These are phyloP conservation scores for Chrysocyon brachyurus DNA, from an alignment of 2,797 vertebrate species.

Conservation along the genomic window DNA sequence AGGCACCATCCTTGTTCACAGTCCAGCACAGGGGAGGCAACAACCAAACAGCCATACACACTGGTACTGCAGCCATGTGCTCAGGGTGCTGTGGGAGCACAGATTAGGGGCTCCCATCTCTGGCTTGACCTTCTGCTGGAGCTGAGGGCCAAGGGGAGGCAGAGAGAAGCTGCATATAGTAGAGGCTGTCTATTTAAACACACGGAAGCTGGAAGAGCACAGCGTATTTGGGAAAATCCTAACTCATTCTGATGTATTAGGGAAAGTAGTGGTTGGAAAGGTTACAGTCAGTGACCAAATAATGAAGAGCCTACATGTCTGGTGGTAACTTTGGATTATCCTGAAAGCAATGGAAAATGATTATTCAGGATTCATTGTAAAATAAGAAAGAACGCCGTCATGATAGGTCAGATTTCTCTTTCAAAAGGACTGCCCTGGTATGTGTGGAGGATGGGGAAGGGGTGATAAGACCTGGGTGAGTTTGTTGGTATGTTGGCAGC, in stretches of 20 bases:
- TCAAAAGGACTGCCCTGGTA: neutral
- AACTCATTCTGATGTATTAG: neutral
- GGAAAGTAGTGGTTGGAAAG: neutral
- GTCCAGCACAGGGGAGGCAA: neutral
- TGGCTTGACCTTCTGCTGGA: neutral
- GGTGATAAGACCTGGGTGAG: neutral
- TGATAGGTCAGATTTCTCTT: neutral
- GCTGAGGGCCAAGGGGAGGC: neutral
- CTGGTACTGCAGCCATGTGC: neutral
- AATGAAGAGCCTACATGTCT: neutral
- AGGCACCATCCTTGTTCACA: neutral
- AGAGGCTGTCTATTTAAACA: neutral
- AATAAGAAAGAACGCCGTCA: neutral
- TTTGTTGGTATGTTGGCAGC: neutral
- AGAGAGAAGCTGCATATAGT: neutral
- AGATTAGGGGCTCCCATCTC: neutral
- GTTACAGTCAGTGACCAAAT: neutral
- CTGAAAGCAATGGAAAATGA: neutral
- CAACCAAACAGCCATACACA: too few relatives aligned
- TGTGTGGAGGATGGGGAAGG: neutral
- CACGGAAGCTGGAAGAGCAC: neutral
- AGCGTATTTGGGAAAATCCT: neutral
- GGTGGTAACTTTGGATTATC: neutral
- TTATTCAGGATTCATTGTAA: neutral
- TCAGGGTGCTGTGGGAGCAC: neutral